Evolutionary conservation across 64 coral and sea anemone species (phyloP).

Genomic region (Stichodactyla helianthus): DNA sequence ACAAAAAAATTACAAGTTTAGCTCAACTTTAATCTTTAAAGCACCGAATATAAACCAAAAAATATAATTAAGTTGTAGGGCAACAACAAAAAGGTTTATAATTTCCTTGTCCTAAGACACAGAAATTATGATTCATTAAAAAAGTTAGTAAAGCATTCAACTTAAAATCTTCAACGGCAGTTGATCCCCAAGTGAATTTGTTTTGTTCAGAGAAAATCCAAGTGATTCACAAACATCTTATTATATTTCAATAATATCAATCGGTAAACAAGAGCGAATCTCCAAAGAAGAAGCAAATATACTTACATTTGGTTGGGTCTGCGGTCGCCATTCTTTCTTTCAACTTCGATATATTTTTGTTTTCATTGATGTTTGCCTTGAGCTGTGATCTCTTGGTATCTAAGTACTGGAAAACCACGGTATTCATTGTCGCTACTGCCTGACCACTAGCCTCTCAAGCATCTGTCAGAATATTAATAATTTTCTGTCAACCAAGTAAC

Average conservation of each 20-base stretch:
- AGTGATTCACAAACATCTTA: background rate
- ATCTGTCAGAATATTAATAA: background rate
- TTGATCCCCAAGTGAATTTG: background rate
- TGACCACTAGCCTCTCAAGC: background rate
- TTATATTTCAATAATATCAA: background rate
- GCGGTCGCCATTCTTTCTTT: slow-evolving; percentile 4
- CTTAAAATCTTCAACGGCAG: background rate
- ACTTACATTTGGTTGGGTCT: background rate
- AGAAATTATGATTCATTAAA: background rate
- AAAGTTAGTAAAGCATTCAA: background rate
- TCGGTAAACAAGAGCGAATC: background rate
- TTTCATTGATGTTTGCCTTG: slow-evolving; percentile 16
- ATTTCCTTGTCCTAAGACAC: background rate
- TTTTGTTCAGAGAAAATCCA: background rate
- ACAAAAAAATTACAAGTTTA: too few relatives aligned
- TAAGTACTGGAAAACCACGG: slow-evolving; percentile 56
- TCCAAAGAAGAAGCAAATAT: background rate
- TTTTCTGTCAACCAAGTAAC: background rate
- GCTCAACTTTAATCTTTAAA: too few relatives aligned
- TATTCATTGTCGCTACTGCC: slow-evolving; percentile 15
- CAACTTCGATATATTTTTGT: background rate
- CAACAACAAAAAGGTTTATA: too few relatives aligned
- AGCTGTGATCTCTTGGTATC: slow-evolving; percentile 24
- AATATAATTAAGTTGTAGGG: too few relatives aligned
- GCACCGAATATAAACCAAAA: background rate